Conservation (phyloP, 1,140 invertebrate genomes). For the Laupala kohalensis region DNA sequence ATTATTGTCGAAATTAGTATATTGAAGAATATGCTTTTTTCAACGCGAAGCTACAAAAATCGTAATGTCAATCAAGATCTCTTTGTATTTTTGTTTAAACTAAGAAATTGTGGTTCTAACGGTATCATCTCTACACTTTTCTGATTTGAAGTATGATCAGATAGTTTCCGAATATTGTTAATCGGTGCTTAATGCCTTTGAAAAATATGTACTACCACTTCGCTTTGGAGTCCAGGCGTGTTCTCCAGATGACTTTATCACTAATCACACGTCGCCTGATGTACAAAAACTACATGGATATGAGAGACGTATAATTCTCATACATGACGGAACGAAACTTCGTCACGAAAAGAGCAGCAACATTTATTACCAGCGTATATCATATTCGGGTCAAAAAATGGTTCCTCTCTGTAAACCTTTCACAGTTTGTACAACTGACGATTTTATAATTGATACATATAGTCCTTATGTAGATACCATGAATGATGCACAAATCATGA, state of each 20-base stretch:
- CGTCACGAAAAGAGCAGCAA: slow-evolving; percentile 22
- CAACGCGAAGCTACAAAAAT: slow-evolving; percentile 16
- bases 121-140: no score
- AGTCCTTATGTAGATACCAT: slow-evolving; percentile 17
- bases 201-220: slow-evolving; percentile 20
- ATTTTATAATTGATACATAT: slow-evolving; percentile 21
- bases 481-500: slow-evolving; percentile 23
- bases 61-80: slow-evolving; percentile 17
- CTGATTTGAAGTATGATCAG: no score
- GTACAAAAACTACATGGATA: slow-evolving; percentile 15
- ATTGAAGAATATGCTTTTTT: slow-evolving; percentile 14
- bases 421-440: slow-evolving; percentile 22
- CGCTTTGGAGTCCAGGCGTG: slow-evolving; percentile 18
- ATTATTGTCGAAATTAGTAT: slow-evolving; percentile 19
- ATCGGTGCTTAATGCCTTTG: slow-evolving; percentile 19
- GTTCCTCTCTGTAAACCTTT: slow-evolving; percentile 20
- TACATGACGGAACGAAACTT: slow-evolving; percentile 22
- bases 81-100: not conserved
- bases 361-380: slow-evolving; percentile 23
- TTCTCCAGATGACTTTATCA: slow-evolving; percentile 14
- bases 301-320: slow-evolving; percentile 17
- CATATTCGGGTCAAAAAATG: slow-evolving; percentile 22
- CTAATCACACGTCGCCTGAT: slow-evolving; percentile 18
- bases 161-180: no score
- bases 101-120: no score